Conservation (phyloP, 2,888 invertebrate species). For the Pharmacophagus antenor region DNA sequence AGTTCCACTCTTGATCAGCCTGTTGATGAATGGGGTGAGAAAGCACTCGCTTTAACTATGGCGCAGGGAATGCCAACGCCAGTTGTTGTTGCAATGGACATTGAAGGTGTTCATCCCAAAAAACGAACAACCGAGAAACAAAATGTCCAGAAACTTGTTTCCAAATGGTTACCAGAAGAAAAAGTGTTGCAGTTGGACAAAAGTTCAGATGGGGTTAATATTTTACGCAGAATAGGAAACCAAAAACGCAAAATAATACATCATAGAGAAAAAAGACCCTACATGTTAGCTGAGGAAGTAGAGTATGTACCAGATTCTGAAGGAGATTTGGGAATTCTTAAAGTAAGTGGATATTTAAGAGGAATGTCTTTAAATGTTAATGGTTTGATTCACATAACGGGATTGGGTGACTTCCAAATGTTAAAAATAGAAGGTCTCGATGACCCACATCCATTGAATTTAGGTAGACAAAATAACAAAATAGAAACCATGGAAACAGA, state of each 20-base stretch:
- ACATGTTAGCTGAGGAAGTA: slow-evolving; percentile 90
- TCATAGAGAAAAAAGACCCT: slow-evolving; percentile 88
- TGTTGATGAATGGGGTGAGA: slow-evolving; percentile 90
- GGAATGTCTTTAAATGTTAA: slow-evolving; percentile 93
- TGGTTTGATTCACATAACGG: slow-evolving; percentile 93
- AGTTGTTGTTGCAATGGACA: slow-evolving; percentile 86
- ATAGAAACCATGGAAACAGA: slow-evolving; percentile 68
- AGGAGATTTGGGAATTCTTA: slow-evolving; percentile 83
- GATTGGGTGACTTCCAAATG: slow-evolving; percentile 96
- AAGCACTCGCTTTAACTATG: slow-evolving; percentile 87
- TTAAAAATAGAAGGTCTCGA: slow-evolving; percentile 85
- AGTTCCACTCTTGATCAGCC: slow-evolving; percentile 87
- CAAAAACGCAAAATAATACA: slow-evolving; percentile 89
- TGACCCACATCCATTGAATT: slow-evolving; percentile 84
- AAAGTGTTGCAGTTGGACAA: slow-evolving; percentile 90
- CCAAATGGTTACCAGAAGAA: slow-evolving; percentile 89
- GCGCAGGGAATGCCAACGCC: slow-evolving; percentile 92
- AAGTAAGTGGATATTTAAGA: slow-evolving; percentile 92
- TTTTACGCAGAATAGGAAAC: slow-evolving; percentile 85
- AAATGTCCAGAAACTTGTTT: slow-evolving; percentile 82
- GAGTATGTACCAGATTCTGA: slow-evolving; percentile 80
- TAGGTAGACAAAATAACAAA: slow-evolving; percentile 73
- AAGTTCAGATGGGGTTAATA: slow-evolving; percentile 86
- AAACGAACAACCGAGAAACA: slow-evolving; percentile 86
- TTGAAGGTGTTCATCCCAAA: slow-evolving; percentile 87